Evolutionary conservation across 2,113 vertebrate species (phyloP).

Genomic region (Delphinapterus leucas): DNA sequence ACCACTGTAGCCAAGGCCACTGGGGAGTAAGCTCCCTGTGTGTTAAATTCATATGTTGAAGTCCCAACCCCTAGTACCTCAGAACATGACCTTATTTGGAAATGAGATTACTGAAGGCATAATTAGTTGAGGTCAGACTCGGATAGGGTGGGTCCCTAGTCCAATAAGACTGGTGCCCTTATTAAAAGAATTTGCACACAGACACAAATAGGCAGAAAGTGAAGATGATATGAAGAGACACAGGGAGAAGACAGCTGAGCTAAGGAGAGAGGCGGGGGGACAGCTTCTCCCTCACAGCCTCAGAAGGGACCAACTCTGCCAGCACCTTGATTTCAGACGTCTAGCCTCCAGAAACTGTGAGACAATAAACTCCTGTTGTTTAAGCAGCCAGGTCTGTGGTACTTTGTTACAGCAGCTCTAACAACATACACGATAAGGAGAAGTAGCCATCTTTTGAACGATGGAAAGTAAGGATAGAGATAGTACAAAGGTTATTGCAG

Average conservation of each 20-base stretch:
- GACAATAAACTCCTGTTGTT: neutral
- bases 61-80: neutral
- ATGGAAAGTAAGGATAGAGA: neutral
- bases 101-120: neutral
- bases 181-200: neutral
- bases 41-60: neutral
- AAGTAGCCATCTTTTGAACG: neutral
- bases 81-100: neutral
- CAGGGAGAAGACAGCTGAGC: neutral
- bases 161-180: neutral
- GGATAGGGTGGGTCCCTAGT: too few species aligned
- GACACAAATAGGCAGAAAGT: neutral
- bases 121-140: neutral
- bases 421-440: neutral
- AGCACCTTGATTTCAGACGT: neutral
- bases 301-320: neutral
- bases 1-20: fast-evolving
- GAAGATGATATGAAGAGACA: neutral
- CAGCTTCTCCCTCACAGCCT: neutral
- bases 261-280: neutral
- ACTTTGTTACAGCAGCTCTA: neutral
- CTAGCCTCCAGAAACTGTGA: neutral
- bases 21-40: neutral
- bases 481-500: too few species aligned
- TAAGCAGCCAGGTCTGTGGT: too few species aligned